These are phyloP conservation scores for Aphrophora alni DNA, from an alignment of 2,888 invertebrate species.

Conservation along the genomic window DNA sequence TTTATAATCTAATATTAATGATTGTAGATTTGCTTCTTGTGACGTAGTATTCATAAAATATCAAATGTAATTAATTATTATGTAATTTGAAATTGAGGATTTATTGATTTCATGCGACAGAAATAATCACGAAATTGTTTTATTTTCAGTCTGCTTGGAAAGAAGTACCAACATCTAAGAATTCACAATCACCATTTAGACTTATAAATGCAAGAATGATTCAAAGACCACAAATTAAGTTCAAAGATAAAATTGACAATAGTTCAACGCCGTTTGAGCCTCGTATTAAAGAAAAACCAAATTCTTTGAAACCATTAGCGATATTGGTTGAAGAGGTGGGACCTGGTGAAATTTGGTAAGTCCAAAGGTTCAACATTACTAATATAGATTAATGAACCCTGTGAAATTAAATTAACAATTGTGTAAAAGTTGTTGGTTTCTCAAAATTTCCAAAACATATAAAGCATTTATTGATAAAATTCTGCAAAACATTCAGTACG, in stretches of 20 bases:
- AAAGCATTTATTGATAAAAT: too few relatives aligned
- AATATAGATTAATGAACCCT: too few relatives aligned
- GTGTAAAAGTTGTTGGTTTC: too few relatives aligned
- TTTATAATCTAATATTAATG: too few relatives aligned
- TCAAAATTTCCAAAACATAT: not conserved
- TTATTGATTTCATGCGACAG: too few relatives aligned
- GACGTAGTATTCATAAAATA: too few relatives aligned
- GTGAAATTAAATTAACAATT: too few relatives aligned
- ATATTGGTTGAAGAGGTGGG: slow-evolving; percentile 73
- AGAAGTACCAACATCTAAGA: slow-evolving; percentile 14
- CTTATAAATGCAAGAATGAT: slow-evolving; percentile 76
- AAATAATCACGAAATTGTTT: too few relatives aligned
- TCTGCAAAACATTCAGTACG: too few relatives aligned
- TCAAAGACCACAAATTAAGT: slow-evolving; percentile 81
- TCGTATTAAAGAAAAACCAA: slow-evolving; percentile 84
- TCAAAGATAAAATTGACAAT: slow-evolving; percentile 87
- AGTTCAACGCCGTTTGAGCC: slow-evolving; percentile 78
- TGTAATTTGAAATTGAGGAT: too few relatives aligned
- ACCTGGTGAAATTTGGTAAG: slow-evolving; percentile 65
- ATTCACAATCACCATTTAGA: slow-evolving; percentile 56
- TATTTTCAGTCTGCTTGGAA: slow-evolving; percentile 59
- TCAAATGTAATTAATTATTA: too few relatives aligned
- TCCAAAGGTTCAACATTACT: not conserved
- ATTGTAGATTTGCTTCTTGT: too few relatives aligned
- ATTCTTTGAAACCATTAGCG: slow-evolving; percentile 81